Evolutionary conservation across 2,888 invertebrate genomes (phyloP).

Genomic region (Acleris literana): DNA sequence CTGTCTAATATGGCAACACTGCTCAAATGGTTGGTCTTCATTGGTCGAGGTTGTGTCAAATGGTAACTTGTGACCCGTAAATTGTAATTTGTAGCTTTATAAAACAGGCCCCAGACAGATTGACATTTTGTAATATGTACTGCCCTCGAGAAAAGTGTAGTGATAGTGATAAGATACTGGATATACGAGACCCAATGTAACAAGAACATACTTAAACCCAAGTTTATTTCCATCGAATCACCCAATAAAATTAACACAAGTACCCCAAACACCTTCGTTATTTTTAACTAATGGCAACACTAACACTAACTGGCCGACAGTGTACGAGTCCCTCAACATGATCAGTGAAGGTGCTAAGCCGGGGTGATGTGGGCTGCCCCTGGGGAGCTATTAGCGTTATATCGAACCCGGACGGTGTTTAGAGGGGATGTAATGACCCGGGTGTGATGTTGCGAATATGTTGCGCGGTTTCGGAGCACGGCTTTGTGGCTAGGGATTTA

Average conservation of each 20-base stretch:
- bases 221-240: not conserved
- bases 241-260: too few species aligned
- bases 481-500: not conserved
- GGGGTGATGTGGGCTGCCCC: constrained; percentile 46
- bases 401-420: constrained; percentile 39
- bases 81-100: too few species aligned
- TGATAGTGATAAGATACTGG: too few species aligned
- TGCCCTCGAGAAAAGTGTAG: too few species aligned
- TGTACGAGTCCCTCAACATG: not conserved
- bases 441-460: not conserved
- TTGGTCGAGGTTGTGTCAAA: too few species aligned
- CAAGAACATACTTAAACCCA: not conserved
- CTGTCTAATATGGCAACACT: too few species aligned
- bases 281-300: not conserved
- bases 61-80: too few species aligned
- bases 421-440: constrained; percentile 5
- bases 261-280: not conserved
- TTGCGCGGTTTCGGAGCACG: not conserved
- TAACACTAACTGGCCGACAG: not conserved
- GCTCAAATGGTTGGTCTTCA: too few species aligned
- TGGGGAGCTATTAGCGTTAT: constrained; percentile 50
- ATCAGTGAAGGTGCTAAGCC: constrained; percentile 27
- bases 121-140: too few species aligned
- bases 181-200: too few species aligned
- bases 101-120: too few species aligned